Conservation (phyloP, 2,113 vertebrate species). For the Callopanchax toddi region DNA sequence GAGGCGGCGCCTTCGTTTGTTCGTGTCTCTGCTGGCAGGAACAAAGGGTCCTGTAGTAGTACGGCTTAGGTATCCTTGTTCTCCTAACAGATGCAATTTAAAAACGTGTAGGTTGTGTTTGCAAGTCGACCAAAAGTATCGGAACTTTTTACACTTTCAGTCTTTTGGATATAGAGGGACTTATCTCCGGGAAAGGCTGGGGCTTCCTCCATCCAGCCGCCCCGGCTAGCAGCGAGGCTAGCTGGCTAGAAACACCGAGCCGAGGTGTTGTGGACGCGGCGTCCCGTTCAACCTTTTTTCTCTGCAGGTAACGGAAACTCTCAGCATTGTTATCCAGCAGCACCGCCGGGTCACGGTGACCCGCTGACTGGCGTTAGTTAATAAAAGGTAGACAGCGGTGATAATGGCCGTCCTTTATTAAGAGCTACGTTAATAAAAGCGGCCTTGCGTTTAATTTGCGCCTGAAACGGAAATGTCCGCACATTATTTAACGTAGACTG, state of each 20-base stretch:
- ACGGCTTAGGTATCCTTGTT: constrained; percentile 28
- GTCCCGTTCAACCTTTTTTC: constrained; percentile 60
- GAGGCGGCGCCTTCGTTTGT: constrained; percentile 72
- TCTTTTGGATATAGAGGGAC: constrained; percentile 22
- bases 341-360: no score
- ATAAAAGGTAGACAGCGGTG: not conserved
- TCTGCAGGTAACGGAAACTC: constrained; percentile 68
- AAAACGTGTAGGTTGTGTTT: constrained; percentile 8
- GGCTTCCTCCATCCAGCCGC: constrained; percentile 50
- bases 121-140: constrained; percentile 3
- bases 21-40: constrained; percentile 71
- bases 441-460: constrained; percentile 50
- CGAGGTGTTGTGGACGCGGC: constrained; percentile 62
- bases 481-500: not conserved
- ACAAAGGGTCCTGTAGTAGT: constrained; percentile 75
- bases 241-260: constrained; percentile 55
- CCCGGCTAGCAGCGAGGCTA: constrained; percentile 71
- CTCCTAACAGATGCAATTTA: constrained; percentile 29
- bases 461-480: not conserved
- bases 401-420: constrained; percentile 8
- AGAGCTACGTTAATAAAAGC: constrained; percentile 32
- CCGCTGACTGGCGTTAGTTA: not conserved
- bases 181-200: constrained; percentile 28
- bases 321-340: not conserved
- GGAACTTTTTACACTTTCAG: not conserved